Evolutionary conservation across 2,113 vertebrate species (phyloP), one percentile per base, ranked within the genome.

Genomic region (Toxotes jaculatrix): DNA sequence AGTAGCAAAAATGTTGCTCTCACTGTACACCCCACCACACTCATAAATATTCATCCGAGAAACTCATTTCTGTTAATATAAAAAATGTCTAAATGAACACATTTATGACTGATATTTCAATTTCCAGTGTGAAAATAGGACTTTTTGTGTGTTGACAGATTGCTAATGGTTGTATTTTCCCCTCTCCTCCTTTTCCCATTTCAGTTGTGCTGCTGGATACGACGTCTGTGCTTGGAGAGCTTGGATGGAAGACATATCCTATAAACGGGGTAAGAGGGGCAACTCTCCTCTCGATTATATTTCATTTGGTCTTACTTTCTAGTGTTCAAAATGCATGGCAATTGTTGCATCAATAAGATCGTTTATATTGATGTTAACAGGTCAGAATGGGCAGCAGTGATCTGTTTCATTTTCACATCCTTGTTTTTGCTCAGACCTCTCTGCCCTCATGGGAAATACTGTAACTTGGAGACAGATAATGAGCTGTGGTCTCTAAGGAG

Each of bases 211-310:
- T 98, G 91, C 95, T 98, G 93, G 97, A 98, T 94, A 98, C 97
- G 84, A 98, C 97, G 36, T 92, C 96, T 84, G 96, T 95, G 69
- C 94, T 98, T 0, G 97, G 97, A 90, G 97, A 98, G 77, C 95
- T 98, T 8, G 97, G 97, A 95, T 98, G 97, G 97, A 98, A 97
- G 94, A 97, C 97, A 1, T 98, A 98, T 93, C 97, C 97, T 49
- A 91, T 98, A 92, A 98, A 98, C 84, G 97, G 97, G 96, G 97
- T 98, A 96, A 98, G 97, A 93, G 79, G 64, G 66, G 23, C 42
- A 61, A 27, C 51, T 71, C 53, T 66, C 61, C 13, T 38, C 12
- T 36, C 4, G 34, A 70, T 71, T 70, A 72, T 67, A 77, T 82
- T 85, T 10, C 56, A 8, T 70, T 84, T 0, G 2, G 17, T 70